A percentile compares a stretch with the other conserved stretches of the same genome.
These are phyloP conservation scores for Chelonus formosanus DNA, from an alignment of 2,888 invertebrate genomes.

Conservation along the genomic window DNA sequence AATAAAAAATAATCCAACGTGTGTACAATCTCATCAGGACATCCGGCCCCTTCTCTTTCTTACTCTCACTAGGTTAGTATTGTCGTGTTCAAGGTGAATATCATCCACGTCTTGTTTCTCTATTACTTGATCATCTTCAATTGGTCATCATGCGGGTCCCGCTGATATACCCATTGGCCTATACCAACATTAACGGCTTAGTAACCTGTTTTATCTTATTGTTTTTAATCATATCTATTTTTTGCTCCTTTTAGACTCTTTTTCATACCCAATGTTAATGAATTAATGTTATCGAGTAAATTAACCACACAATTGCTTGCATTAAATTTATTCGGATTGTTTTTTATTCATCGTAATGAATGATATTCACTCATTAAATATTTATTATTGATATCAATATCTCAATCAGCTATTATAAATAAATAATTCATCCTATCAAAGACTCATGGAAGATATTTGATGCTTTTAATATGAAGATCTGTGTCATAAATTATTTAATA, in stretches of 20 bases:
- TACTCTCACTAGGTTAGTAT: constrained; percentile 40
- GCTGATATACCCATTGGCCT: constrained; percentile 38
- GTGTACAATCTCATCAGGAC: constrained; percentile 22
- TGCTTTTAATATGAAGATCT: too few species aligned
- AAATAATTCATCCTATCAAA: too few species aligned
- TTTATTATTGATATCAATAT: too few species aligned
- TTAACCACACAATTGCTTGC: too few species aligned
- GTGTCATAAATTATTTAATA: too few species aligned
- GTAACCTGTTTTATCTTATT: constrained; percentile 35
- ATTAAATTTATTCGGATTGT: too few species aligned
- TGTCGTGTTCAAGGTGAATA: constrained; percentile 40
- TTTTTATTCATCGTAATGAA: too few species aligned
- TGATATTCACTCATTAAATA: too few species aligned
- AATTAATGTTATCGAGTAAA: too few species aligned
- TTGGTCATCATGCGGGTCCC: constrained; percentile 50
- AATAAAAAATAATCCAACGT: constrained; percentile 9
- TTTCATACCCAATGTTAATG: too few species aligned
- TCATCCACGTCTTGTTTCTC: constrained; percentile 35
- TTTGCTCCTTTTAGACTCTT: constrained; percentile 8
- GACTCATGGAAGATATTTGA: too few species aligned
- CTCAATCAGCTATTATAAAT: too few species aligned
- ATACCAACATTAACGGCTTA: constrained; percentile 30
- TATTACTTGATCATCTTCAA: constrained; percentile 43
- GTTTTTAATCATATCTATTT: constrained; percentile 16
- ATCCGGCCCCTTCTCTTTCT: constrained; percentile 25